phyloP scores from a whole-genome alignment of 2,888 invertebrate genomes.

The Hedya salicella region DNA sequence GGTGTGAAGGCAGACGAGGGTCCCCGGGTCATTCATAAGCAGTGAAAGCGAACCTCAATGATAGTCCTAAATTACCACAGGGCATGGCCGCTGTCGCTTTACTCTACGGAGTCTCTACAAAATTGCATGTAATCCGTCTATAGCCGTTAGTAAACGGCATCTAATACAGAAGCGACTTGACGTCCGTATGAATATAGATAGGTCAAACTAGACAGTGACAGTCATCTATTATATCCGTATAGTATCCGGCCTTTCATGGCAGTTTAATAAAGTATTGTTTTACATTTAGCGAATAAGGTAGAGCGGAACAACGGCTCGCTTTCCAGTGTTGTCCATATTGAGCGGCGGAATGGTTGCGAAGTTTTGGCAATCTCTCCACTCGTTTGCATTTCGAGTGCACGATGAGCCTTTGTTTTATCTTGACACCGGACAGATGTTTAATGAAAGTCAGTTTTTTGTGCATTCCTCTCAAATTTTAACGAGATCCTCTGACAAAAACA shows the following conservation, averaged over 20 bases:
- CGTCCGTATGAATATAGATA: conserved; percentile 60
- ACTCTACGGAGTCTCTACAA: conserved; percentile 54
- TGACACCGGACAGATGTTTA: conserved; percentile 69
- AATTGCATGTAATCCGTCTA: conserved; percentile 70
- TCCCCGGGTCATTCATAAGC: conserved; percentile 71
- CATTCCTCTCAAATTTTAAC: conserved; percentile 71
- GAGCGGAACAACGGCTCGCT: conserved; percentile 32
- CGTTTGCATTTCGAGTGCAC: conserved; percentile 73
- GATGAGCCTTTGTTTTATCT: conserved; percentile 68
- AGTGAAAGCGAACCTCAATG: conserved; percentile 72
- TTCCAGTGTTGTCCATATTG: conserved; percentile 39
- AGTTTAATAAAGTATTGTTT: conserved; percentile 40
- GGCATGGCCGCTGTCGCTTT: conserved; percentile 55
- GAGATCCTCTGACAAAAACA: conserved; percentile 67
- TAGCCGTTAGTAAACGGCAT: conserved; percentile 62
- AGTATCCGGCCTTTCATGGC: conserved; percentile 14
- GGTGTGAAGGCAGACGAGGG: conserved; percentile 64
- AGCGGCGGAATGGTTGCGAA: conserved; percentile 54
- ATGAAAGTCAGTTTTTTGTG: conserved; percentile 71
- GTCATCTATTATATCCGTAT: conserved; percentile 37
- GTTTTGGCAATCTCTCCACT: conserved; percentile 66
- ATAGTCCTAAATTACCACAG: conserved; percentile 74
- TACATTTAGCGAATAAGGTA: conserved; percentile 34
- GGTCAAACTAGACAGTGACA: conserved; percentile 51
- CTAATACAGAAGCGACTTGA: conserved; percentile 61